phyloP scores from a whole-genome alignment of 2,888 invertebrate species.

The Latrodectus elegans region DNA sequence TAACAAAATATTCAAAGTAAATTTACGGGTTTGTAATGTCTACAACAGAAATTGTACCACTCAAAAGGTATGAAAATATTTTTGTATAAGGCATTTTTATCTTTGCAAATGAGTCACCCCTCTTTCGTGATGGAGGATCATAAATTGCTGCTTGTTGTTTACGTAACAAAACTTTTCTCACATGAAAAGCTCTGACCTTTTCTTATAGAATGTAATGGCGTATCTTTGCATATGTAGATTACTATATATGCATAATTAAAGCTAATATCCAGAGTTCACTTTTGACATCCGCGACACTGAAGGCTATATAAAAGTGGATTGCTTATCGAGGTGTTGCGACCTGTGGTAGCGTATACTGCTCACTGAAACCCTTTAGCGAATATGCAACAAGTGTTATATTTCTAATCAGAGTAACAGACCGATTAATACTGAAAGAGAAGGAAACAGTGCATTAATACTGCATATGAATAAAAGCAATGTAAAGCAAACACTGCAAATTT shows the following conservation, averaged over 20 bases:
- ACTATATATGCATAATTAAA: conserved; percentile 42
- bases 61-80: conserved; percentile 14
- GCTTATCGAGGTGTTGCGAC: conserved; percentile 38
- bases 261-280: conserved; percentile 26
- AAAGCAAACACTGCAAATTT: not conserved
- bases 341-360: conserved; percentile 45
- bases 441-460: not conserved
- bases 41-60: conserved; percentile 3
- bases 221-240: conserved; percentile 17
- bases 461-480: not conserved
- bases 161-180: conserved; percentile 14
- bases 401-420: not conserved
- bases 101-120: conserved; percentile 31
- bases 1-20: conserved; percentile 32
- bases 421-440: not conserved
- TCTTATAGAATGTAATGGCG: conserved; percentile 24
- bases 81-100: conserved; percentile 15
- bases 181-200: not conserved
- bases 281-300: conserved; percentile 30
- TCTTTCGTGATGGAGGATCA: conserved; percentile 17
- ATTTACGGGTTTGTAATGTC: conserved; percentile 21
- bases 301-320: conserved; percentile 44
- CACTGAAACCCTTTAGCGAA: conserved; percentile 1
- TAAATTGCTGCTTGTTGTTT: conserved; percentile 7
- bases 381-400: not conserved